Evolutionary conservation across 2,113 vertebrate genomes (phyloP).

Genomic region (Gadus macrocephalus): DNA sequence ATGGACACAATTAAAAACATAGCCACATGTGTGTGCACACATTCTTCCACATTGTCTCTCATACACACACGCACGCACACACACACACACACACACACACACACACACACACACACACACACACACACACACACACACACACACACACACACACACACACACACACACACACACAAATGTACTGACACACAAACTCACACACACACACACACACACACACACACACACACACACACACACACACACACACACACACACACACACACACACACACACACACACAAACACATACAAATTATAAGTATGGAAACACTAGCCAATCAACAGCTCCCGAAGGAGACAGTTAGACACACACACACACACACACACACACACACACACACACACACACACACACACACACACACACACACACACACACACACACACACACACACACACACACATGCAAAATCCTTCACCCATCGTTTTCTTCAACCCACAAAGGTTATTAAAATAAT

Average conservation of each 20-base stretch:
- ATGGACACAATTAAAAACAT: neutral
- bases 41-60: neutral
- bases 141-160: no score
- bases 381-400: neutral
- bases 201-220: no score
- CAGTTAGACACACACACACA: neutral
- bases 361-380: neutral
- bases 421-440: neutral
- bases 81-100: neutral
- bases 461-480: neutral
- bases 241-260: no score
- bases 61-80: neutral
- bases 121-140: no score
- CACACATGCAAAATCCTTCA: neutral
- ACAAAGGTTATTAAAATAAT: constrained; percentile 37
- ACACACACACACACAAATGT: no score
- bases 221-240: no score
- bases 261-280: no score
- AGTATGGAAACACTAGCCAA: neutral
- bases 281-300: no score
- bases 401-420: neutral
- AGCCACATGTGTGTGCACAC: neutral
- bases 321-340: neutral
- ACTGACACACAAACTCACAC: no score
- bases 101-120: neutral